A percentile compares a stretch with the other conserved stretches of the same genome.
Evolutionary conservation across 1,140 invertebrate species (phyloP).

Genomic region (Cotesia chilonis): DNA sequence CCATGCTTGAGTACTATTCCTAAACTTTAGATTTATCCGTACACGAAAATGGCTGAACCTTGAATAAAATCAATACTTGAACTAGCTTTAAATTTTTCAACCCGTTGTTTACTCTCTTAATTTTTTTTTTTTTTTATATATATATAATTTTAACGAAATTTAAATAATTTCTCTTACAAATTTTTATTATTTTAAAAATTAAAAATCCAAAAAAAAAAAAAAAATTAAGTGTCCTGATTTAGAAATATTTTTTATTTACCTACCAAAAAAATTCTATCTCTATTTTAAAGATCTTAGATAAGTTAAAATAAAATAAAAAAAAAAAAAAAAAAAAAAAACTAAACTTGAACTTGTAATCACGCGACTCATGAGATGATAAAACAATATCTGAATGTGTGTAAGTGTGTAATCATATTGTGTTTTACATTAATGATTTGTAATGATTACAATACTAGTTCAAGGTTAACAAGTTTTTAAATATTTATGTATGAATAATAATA

Average conservation of each 20-base stretch:
- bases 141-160: neutral
- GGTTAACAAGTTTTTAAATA: slow-evolving; percentile 13
- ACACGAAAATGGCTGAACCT: slow-evolving; percentile 6
- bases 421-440: slow-evolving; percentile 5
- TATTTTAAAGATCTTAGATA: too few relatives aligned
- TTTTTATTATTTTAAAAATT: too few relatives aligned
- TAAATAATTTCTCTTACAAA: too few relatives aligned
- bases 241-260: too few relatives aligned
- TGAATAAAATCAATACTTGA: slow-evolving; percentile 24
- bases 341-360: slow-evolving; percentile 15
- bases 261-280: too few relatives aligned
- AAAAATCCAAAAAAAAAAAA: too few relatives aligned
- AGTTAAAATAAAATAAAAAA: neutral
- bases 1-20: neutral
- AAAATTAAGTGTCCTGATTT: too few relatives aligned
- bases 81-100: neutral
- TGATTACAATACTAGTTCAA: slow-evolving; percentile 24
- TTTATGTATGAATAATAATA: too few relatives aligned
- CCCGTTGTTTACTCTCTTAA: neutral
- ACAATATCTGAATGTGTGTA: neutral
- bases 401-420: neutral
- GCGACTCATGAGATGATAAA: neutral
- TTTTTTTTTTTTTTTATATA: neutral
- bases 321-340: neutral
- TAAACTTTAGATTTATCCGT: neutral